Base-by-base conservation (phyloP, 1,140 invertebrate genomes). In the Drosophila pandora region DNA sequence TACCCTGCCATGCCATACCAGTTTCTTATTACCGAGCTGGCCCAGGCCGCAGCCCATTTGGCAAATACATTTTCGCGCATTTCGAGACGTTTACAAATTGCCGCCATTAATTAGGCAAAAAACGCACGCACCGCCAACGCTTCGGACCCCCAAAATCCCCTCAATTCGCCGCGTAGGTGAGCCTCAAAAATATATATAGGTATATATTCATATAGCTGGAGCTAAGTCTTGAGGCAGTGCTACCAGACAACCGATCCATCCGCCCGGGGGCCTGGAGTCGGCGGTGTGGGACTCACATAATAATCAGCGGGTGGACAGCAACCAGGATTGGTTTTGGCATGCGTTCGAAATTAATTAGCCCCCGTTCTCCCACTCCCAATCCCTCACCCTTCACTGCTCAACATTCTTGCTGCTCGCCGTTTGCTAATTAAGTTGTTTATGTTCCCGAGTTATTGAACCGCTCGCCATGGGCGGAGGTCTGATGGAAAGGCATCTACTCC, bases 1-100 rank as follows among this genome's bases (percentile, higher is more conserved):
- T 43, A 67, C 65, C 65, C 41, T 55, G 37, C 62, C 41, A 30
- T 5, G 13, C 50, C 67, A 57, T 69, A 57, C 67, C 81, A 67
- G 79, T 88, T 79, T 88, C 79, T 89, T 83, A 79, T 84, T 89
- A 76, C 75, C 74, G 75, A 71, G 41, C 43, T 67, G 22, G 61
- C 49, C 62, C 41, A 63, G n/a, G 37, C 32, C 67, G 68, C 61
- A 57, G 87, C 84, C 65, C 82, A 75, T 81, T 84, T 80, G 85
- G 75, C 87, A 81, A 85, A 88, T 88, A 88, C 62, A 68, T 90
- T 90, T 90, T 90, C 74, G 75, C 85, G 81, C 87, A 79, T 81
- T 90, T 85, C 65, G 78, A 78, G 85, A 90, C 85, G 87, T 90
- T 90, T 90, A 90, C 87, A 90, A 90, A 90, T 90, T 90, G 80